A percentile compares a stretch with the other conserved stretches of the same genome.
phyloP scores from a whole-genome alignment of 64 coral and sea anemone species.

The Pocillopora verrucosa region DNA sequence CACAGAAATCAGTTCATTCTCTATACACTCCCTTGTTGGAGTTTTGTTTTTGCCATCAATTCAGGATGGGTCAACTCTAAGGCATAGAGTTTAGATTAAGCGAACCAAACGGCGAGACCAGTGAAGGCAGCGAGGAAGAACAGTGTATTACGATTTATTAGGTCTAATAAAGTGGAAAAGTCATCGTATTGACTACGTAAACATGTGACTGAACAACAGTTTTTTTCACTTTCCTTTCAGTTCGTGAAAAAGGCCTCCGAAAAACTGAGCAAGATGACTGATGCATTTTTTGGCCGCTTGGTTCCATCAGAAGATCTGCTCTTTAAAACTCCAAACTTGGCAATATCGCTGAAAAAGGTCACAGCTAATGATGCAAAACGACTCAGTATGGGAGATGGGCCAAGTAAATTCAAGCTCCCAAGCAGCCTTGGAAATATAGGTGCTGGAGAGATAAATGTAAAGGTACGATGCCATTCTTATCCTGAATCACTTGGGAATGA shows the following conservation, averaged over 20 bases:
- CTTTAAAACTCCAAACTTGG: background rate
- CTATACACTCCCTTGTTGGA: too few species aligned
- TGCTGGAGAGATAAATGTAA: background rate
- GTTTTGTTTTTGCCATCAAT: too few species aligned
- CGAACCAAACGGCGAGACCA: too few species aligned
- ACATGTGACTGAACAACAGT: background rate
- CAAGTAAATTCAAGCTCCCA: conserved; percentile 7
- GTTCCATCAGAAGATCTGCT: background rate
- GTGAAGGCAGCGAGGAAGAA: too few species aligned
- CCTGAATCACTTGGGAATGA: too few species aligned
- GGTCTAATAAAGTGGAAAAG: too few species aligned
- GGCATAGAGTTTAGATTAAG: too few species aligned
- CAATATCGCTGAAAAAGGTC: conserved; percentile 15
- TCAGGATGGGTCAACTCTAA: too few species aligned
- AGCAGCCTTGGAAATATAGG: background rate
- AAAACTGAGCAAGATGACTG: background rate
- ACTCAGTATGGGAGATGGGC: conserved; percentile 8
- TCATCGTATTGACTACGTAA: background rate
- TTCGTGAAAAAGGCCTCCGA: background rate
- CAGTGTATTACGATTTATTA: too few species aligned
- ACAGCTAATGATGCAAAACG: conserved; percentile 1
- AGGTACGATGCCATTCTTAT: background rate
- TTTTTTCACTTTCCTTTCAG: background rate
- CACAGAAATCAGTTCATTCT: too few species aligned
- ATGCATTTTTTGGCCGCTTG: conserved; percentile 19